A percentile compares a stretch with the other conserved stretches of the same genome.
These are phyloP conservation scores for Eristalis intricaria DNA, from an alignment of 2,888 invertebrate genomes.

Conservation along the genomic window DNA sequence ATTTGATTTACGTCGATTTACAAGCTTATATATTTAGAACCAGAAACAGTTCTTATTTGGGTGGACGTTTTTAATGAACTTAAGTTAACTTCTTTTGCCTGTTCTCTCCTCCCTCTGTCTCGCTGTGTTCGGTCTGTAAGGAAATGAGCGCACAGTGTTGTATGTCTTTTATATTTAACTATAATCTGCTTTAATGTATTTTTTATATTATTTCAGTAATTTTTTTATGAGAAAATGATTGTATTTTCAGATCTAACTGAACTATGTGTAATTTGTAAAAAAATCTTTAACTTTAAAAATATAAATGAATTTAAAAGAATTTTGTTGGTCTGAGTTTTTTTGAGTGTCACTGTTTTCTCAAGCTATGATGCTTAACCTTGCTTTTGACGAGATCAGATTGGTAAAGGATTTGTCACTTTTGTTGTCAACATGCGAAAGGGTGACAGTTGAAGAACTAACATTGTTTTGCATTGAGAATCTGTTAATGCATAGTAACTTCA, in stretches of 20 bases:
- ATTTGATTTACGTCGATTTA: not conserved
- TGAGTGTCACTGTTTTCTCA: not conserved
- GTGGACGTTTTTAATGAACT: not conserved
- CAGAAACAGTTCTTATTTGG: not conserved
- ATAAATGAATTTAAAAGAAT: not conserved
- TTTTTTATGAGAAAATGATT: not conserved
- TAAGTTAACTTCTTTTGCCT: not conserved
- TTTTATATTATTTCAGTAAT: not conserved
- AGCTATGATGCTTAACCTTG: not conserved
- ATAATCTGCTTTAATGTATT: too few relatives aligned
- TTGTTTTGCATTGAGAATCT: too few relatives aligned
- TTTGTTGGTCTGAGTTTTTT: not conserved
- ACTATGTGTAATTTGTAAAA: not conserved
- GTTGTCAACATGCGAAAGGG: too few relatives aligned
- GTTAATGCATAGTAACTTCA: too few relatives aligned
- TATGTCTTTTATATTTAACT: conserved; percentile 8
- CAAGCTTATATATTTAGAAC: not conserved
- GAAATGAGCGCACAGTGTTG: not conserved
- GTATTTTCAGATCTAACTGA: not conserved
- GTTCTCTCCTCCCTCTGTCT: not conserved
- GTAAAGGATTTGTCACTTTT: too few relatives aligned
- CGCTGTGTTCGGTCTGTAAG: not conserved
- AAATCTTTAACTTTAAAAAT: not conserved
- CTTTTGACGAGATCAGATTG: too few relatives aligned
- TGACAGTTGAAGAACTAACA: too few relatives aligned